phyloP scores from a whole-genome alignment of 2,888 invertebrate species.

The Aphidoletes aphidimyza region DNA sequence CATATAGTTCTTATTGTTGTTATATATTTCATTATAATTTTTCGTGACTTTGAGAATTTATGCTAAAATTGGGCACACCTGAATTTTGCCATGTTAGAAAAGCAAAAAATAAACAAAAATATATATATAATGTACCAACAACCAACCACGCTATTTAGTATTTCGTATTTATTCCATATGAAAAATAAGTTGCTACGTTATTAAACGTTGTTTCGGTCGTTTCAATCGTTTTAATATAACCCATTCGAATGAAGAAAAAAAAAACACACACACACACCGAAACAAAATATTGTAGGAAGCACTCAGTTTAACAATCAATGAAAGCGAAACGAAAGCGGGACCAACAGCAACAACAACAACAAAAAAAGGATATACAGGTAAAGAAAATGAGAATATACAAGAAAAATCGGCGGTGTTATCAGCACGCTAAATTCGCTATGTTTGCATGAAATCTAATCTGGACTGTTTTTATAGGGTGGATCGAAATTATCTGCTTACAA shows the following conservation, averaged over 20 bases:
- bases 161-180: neutral
- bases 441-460: neutral
- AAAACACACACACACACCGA: too few relatives aligned
- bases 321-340: neutral
- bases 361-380: too few relatives aligned
- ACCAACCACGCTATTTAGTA: too few relatives aligned
- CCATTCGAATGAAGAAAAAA: neutral
- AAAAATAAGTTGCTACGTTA: neutral
- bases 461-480: neutral
- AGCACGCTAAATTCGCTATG: neutral
- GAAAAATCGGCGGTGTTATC: neutral
- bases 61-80: slow-evolving; percentile 46
- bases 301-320: neutral
- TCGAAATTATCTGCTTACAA: slow-evolving; percentile 8
- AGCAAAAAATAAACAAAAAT: neutral
- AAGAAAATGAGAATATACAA: neutral
- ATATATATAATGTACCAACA: too few relatives aligned
- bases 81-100: neutral
- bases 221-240: neutral
- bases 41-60: slow-evolving; percentile 27
- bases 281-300: too few relatives aligned
- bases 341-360: too few relatives aligned
- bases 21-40: neutral
- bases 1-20: neutral
- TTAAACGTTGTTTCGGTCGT: too few relatives aligned